phyloP scores from a whole-genome alignment of 1,140 invertebrate genomes.

The Apis florea region DNA sequence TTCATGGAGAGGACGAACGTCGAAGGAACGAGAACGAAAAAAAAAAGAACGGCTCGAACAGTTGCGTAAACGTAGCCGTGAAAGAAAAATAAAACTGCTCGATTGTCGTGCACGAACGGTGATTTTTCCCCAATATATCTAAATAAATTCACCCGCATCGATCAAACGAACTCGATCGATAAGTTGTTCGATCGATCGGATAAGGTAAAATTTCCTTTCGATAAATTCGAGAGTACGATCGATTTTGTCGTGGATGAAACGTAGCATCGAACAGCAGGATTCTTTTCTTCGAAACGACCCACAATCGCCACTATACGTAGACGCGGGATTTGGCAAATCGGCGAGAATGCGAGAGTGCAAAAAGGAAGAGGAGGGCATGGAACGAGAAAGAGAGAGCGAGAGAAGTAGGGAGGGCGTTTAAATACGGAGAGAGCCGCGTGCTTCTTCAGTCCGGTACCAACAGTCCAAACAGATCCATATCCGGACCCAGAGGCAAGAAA shows the following conservation, averaged over 20 bases:
- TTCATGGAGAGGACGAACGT: too few relatives aligned
- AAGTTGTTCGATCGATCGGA: too few relatives aligned
- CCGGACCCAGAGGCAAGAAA: constrained; percentile 41
- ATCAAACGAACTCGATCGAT: too few relatives aligned
- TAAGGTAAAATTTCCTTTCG: too few relatives aligned
- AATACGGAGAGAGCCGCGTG: constrained; percentile 77
- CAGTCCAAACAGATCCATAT: constrained; percentile 75
- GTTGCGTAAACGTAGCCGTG: too few relatives aligned
- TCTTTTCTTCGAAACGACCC: background rate
- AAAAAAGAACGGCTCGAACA: background rate
- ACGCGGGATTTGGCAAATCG: background rate
- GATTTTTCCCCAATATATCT: too few relatives aligned
- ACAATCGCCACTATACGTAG: background rate
- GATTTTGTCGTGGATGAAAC: too few relatives aligned
- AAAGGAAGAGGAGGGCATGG: constrained; percentile 47
- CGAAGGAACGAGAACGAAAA: background rate
- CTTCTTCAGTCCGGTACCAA: constrained; percentile 78
- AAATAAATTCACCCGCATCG: too few relatives aligned
- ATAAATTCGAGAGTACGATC: too few relatives aligned
- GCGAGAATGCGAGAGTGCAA: constrained; percentile 9
- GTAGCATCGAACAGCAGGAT: too few relatives aligned
- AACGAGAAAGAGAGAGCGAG: constrained; percentile 49
- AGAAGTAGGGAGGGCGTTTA: constrained; percentile 72
- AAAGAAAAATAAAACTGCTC: background rate
- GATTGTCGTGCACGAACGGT: background rate